Conservation (phyloP, 2,113 vertebrate species). For the Podiceps cristatus region DNA sequence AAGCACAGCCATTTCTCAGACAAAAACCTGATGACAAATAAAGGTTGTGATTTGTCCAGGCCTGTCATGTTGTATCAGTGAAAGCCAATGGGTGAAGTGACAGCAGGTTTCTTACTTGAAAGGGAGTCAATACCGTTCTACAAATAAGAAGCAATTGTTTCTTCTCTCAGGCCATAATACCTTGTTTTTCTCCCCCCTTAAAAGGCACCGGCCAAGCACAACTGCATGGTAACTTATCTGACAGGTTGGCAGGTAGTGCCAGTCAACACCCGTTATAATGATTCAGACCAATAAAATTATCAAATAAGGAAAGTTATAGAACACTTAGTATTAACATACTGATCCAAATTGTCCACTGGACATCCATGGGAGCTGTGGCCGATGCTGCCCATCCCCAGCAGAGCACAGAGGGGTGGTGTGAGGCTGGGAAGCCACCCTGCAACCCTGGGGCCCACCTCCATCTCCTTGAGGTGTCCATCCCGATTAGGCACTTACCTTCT, state of each 20-base stretch:
- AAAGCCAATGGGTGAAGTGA: neutral
- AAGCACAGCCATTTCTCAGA: neutral
- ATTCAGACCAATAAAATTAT: neutral
- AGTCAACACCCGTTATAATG: neutral
- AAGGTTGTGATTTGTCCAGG: neutral
- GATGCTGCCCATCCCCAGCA: rapidly evolving
- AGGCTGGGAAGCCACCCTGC: neutral
- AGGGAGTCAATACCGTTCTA: neutral
- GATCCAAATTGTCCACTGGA: neutral
- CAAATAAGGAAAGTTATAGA: neutral
- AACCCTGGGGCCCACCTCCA: neutral
- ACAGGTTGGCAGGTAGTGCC: neutral
- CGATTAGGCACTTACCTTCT: slow-evolving; percentile 59
- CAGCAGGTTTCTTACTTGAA: slow-evolving; percentile 5
- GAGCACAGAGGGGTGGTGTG: neutral
- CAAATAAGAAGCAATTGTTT: neutral
- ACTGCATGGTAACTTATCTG: neutral
- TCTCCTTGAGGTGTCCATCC: rapidly evolving
- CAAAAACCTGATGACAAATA: neutral
- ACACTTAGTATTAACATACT: neutral
- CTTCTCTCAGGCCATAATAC: neutral
- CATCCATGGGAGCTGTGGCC: neutral
- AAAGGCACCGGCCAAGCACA: neutral
- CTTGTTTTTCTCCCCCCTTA: neutral
- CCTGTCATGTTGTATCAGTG: neutral